Conservation (phyloP, 2,888 invertebrate species). For the Tigriopus californicus region DNA sequence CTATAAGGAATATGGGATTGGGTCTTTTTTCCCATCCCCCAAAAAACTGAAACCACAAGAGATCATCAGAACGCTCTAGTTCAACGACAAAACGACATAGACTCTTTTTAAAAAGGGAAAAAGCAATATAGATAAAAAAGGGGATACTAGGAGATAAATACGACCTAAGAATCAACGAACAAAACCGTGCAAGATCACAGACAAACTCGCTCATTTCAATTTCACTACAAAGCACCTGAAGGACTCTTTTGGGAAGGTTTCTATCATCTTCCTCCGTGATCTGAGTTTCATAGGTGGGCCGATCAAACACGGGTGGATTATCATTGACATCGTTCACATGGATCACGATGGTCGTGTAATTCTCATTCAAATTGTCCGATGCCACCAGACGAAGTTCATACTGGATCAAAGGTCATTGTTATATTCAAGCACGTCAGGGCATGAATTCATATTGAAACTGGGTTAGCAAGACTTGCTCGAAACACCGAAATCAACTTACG, state of each 20-base stretch:
- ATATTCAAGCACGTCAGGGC: neutral
- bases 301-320: slow-evolving; percentile 88
- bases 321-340: slow-evolving; percentile 96
- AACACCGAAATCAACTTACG: slow-evolving; percentile 41
- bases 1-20: slow-evolving; percentile 1
- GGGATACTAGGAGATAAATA: slow-evolving; percentile 25
- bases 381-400: slow-evolving; percentile 85
- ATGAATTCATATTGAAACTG: neutral
- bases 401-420: slow-evolving; percentile 31
- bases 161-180: slow-evolving; percentile 1
- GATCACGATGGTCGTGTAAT: slow-evolving; percentile 88
- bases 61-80: too few relatives aligned
- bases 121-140: too few relatives aligned
- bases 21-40: too few relatives aligned
- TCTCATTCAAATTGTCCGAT: slow-evolving; percentile 89
- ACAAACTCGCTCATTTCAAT: slow-evolving; percentile 3
- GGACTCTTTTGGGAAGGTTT: slow-evolving; percentile 75
- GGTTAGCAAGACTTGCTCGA: too few relatives aligned
- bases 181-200: slow-evolving; percentile 3
- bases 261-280: slow-evolving; percentile 90
- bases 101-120: too few relatives aligned
- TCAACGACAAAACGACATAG: too few relatives aligned
- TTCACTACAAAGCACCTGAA: slow-evolving; percentile 42
- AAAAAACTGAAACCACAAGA: too few relatives aligned
- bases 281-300: slow-evolving; percentile 82